Conservation (phyloP, 2,888 invertebrate species). For the Pseudococcus longispinus region DNA sequence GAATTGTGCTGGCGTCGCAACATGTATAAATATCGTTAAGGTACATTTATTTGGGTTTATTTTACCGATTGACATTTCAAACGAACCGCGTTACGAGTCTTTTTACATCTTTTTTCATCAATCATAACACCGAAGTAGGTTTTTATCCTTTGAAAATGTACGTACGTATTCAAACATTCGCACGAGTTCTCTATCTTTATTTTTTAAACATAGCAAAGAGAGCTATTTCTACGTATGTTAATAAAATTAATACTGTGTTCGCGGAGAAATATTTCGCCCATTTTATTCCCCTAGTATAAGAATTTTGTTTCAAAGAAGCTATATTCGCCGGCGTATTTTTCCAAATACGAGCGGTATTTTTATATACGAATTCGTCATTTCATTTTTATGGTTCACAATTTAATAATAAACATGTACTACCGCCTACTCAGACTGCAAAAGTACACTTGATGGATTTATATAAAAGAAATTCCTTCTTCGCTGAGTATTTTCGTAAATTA, state of each 20-base stretch:
- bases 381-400: neutral
- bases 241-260: neutral
- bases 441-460: neutral
- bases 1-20: neutral
- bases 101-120: conserved; percentile 28
- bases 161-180: neutral
- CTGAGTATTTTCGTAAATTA: neutral
- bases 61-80: neutral
- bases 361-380: neutral
- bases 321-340: neutral
- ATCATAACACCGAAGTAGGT: conserved; percentile 23
- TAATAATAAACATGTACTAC: neutral
- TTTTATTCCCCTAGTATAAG: neutral
- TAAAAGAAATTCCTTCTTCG: neutral
- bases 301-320: conserved; percentile 11
- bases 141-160: conserved; percentile 19
- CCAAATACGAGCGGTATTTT: neutral
- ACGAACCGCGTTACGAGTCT: conserved; percentile 9
- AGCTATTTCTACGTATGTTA: neutral
- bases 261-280: neutral
- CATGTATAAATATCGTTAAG: neutral
- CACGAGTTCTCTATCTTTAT: neutral
- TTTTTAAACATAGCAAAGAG: neutral
- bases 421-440: neutral
- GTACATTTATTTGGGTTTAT: neutral